Evolutionary conservation across 2,888 invertebrate species (phyloP).

Genomic region (Caenorhabditis sp.): DNA sequence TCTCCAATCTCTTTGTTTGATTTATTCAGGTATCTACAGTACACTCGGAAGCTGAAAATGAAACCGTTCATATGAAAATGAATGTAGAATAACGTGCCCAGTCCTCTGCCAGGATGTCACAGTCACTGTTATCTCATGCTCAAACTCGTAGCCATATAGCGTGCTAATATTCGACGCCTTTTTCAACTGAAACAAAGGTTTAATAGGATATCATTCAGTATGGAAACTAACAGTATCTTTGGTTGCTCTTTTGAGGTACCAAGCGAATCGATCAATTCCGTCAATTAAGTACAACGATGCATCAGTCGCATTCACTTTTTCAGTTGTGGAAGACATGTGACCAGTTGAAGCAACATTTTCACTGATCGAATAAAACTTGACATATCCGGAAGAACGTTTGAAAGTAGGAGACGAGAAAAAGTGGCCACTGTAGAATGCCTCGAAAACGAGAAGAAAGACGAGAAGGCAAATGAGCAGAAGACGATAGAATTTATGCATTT

Average conservation of each 20-base stretch:
- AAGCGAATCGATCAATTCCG: neutral
- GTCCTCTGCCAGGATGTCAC: neutral
- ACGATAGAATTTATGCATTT: too few relatives aligned
- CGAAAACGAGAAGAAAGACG: slow-evolving; percentile 6
- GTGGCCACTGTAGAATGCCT: slow-evolving; percentile 8
- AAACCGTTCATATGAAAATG: too few relatives aligned
- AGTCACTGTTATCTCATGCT: slow-evolving; percentile 17
- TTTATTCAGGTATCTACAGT: slow-evolving; percentile 8
- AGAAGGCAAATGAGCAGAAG: too few relatives aligned
- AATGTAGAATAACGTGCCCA: too few relatives aligned
- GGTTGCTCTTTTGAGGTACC: neutral
- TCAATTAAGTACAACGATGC: neutral
- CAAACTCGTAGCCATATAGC: slow-evolving; percentile 25
- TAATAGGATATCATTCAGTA: neutral
- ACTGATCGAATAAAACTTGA: too few relatives aligned
- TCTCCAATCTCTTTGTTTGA: neutral
- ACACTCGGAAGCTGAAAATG: neutral
- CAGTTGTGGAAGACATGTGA: neutral
- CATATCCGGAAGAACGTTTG: too few relatives aligned
- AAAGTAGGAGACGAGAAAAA: too few relatives aligned
- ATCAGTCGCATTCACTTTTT: neutral
- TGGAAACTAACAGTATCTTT: neutral
- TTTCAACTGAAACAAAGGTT: neutral
- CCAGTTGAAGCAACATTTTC: neutral
- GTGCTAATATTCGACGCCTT: neutral